These are phyloP conservation scores for Embidobia sp. DNA, from an alignment of 2,888 invertebrate species.

Conservation along the genomic window DNA sequence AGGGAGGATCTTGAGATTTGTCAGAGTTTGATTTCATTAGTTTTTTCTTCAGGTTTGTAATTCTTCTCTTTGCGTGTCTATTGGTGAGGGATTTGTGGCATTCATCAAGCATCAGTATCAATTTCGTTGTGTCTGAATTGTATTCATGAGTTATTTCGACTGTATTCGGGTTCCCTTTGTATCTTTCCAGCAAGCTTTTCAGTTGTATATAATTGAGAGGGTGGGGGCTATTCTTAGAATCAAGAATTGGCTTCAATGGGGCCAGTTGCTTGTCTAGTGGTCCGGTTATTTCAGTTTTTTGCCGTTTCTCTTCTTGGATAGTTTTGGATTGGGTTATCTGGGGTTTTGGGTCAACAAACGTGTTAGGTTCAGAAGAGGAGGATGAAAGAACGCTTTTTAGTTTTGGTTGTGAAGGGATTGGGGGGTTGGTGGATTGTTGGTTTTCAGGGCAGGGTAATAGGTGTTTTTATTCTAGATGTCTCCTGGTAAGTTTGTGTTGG, in stretches of 20 bases:
- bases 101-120: not conserved
- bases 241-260: not conserved
- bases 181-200: slow-evolving; percentile 6
- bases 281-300: too few relatives aligned
- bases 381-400: too few relatives aligned
- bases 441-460: too few relatives aligned
- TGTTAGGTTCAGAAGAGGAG: too few relatives aligned
- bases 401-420: too few relatives aligned
- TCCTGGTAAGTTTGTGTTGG: not conserved
- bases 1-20: not conserved
- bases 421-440: too few relatives aligned
- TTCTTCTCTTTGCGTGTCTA: not conserved
- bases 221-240: not conserved
- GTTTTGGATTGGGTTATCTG: too few relatives aligned
- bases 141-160: not conserved
- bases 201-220: not conserved
- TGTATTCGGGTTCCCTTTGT: not conserved
- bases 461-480: too few relatives aligned
- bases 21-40: not conserved
- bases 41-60: slow-evolving; percentile 5
- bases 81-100: not conserved
- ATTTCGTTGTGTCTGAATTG: not conserved
- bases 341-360: too few relatives aligned
- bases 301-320: too few relatives aligned
- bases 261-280: not conserved